phyloP scores from a whole-genome alignment of 1,140 invertebrate genomes.

The Lepidurus arcticus region DNA sequence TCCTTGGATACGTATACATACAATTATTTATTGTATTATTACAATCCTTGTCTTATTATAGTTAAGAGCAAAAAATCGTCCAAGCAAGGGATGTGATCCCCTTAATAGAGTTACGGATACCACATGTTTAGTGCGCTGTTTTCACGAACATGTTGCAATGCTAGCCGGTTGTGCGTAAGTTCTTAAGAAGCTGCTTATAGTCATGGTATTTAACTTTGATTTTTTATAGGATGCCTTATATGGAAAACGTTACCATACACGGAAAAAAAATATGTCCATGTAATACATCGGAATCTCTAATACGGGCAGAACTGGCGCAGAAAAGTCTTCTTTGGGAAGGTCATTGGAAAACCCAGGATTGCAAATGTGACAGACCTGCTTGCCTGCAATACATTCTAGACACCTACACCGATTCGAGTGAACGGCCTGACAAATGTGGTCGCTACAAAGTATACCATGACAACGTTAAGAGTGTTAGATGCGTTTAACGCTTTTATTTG shows the following conservation, averaged over 20 bases:
- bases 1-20: neutral
- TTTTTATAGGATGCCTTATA: slow-evolving; percentile 28
- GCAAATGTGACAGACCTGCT: slow-evolving; percentile 22
- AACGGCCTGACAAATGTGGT: slow-evolving; percentile 27
- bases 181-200: neutral
- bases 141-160: slow-evolving; percentile 24
- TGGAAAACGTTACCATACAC: slow-evolving; percentile 21
- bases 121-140: slow-evolving; percentile 25
- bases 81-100: neutral
- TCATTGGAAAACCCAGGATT: slow-evolving; percentile 24
- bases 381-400: slow-evolving; percentile 29
- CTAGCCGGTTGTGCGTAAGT: slow-evolving; percentile 29
- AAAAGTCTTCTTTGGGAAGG: slow-evolving; percentile 33
- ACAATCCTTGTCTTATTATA: neutral
- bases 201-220: neutral
- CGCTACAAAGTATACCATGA: slow-evolving; percentile 29
- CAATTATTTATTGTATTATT: neutral
- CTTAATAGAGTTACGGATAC: slow-evolving; percentile 20
- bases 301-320: slow-evolving; percentile 25
- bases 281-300: slow-evolving; percentile 24
- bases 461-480: neutral
- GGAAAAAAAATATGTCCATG: neutral
- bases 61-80: slow-evolving; percentile 20
- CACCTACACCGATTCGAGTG: slow-evolving; percentile 27
- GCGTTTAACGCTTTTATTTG: neutral